phyloP scores from a whole-genome alignment of 1,140 invertebrate species.

The Drosophila paulistorum region DNA sequence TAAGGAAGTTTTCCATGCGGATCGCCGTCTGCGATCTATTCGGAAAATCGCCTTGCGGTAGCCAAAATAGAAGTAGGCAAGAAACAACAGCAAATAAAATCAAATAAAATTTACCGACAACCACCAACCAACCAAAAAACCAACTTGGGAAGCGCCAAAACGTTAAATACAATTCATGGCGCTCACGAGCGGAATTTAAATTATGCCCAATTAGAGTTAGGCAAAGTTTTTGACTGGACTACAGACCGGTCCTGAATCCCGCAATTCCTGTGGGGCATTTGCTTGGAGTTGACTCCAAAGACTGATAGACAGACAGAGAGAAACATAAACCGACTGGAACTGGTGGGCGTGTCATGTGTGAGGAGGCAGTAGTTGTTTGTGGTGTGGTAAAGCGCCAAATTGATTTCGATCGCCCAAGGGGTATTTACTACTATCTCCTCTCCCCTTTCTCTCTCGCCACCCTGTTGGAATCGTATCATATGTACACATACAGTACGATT shows the following conservation, averaged over 20 bases:
- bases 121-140: conserved; percentile 41
- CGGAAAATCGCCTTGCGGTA: conserved; percentile 31
- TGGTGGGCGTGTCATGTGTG: conserved; percentile 71
- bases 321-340: conserved; percentile 12
- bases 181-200: conserved; percentile 80
- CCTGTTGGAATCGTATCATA: conserved; percentile 44
- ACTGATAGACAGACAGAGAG: conserved; percentile 37
- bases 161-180: conserved; percentile 80
- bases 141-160: conserved; percentile 79
- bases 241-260: conserved; percentile 25
- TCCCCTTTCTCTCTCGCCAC: conserved; percentile 9
- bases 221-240: conserved; percentile 36
- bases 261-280: conserved; percentile 69
- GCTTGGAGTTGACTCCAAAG: neutral
- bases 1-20: conserved; percentile 69
- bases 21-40: conserved; percentile 49
- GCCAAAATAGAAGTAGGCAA: conserved; percentile 24
- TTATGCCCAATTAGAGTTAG: conserved; percentile 81
- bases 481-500: conserved; percentile 37
- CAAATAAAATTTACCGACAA: conserved; percentile 77
- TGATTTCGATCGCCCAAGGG: conserved; percentile 79
- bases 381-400: conserved; percentile 80
- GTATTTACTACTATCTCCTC: conserved; percentile 9
- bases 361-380: conserved; percentile 45
- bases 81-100: conserved; percentile 67